phyloP scores from a whole-genome alignment of 2,888 invertebrate genomes.

The Linnaemya vulpina region DNA sequence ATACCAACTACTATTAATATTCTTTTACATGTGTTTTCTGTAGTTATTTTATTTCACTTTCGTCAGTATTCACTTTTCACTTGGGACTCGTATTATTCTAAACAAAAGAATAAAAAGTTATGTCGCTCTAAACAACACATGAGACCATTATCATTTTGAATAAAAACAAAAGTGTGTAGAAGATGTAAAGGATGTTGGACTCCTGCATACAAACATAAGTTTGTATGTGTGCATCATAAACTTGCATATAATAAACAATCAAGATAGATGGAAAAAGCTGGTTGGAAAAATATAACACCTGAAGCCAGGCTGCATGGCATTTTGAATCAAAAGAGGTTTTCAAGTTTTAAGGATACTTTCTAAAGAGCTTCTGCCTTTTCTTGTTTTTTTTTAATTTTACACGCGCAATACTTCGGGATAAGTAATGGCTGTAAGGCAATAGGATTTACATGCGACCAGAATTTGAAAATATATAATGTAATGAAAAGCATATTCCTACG shows the following conservation, averaged over 20 bases:
- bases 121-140: constrained; percentile 78
- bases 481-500: too few relatives aligned
- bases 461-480: too few relatives aligned
- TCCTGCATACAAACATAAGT: background rate
- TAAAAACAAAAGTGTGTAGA: constrained; percentile 30
- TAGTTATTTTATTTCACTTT: constrained; percentile 45
- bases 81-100: constrained; percentile 76
- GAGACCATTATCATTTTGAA: constrained; percentile 74
- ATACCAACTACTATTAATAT: constrained; percentile 53
- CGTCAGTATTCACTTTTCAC: constrained; percentile 41
- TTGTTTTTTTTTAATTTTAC: too few relatives aligned
- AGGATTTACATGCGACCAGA: too few relatives aligned
- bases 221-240: constrained; percentile 29
- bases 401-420: too few relatives aligned
- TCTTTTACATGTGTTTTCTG: constrained; percentile 22
- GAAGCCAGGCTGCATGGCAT: too few relatives aligned
- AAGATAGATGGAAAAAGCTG: background rate
- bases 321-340: too few relatives aligned
- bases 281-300: background rate
- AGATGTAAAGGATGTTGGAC: constrained; percentile 52
- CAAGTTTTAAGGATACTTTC: too few relatives aligned
- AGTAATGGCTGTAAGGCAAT: too few relatives aligned
- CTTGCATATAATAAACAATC: constrained; percentile 8
- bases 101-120: constrained; percentile 81
- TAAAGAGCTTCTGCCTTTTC: too few relatives aligned